These are phyloP conservation scores for Cephus pulcher DNA, from an alignment of 2,888 invertebrate species.

Conservation along the genomic window DNA sequence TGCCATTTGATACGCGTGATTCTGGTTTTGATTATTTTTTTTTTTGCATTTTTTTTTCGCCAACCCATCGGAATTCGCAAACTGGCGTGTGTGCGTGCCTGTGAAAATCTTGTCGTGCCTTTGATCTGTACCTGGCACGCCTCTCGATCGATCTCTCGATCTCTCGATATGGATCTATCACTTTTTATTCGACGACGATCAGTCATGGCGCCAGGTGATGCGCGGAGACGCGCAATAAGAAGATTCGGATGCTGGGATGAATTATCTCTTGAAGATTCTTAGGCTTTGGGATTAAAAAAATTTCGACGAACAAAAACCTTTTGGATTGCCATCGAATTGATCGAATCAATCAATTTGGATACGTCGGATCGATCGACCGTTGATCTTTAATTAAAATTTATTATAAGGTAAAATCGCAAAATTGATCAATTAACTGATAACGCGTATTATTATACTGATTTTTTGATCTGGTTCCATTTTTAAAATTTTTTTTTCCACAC, in stretches of 20 bases:
- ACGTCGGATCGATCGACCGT: background rate
- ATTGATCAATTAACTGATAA: too few species aligned
- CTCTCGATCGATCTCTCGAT: background rate
- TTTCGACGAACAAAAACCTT: background rate
- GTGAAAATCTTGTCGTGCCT: background rate
- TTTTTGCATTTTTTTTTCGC: background rate
- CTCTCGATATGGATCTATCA: background rate
- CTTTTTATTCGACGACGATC: background rate
- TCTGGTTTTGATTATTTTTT: background rate
- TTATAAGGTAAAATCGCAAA: too few species aligned
- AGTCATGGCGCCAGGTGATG: background rate
- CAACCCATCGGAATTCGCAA: background rate
- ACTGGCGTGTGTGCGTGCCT: background rate
- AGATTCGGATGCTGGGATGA: background rate
- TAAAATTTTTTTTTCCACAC: background rate
- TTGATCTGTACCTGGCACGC: background rate
- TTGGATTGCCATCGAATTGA: background rate
- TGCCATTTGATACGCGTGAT: constrained; percentile 14
- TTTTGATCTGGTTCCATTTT: too few species aligned
- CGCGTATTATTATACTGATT: too few species aligned
- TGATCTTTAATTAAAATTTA: too few species aligned
- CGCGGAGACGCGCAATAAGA: background rate
- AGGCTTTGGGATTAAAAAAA: background rate
- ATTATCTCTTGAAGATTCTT: background rate
- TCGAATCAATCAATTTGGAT: background rate